Percentiles rank a stretch among this genome's conserved stretches.
Conservation (phyloP, 2,888 invertebrate genomes). For the Hydraecia micacea region DNA sequence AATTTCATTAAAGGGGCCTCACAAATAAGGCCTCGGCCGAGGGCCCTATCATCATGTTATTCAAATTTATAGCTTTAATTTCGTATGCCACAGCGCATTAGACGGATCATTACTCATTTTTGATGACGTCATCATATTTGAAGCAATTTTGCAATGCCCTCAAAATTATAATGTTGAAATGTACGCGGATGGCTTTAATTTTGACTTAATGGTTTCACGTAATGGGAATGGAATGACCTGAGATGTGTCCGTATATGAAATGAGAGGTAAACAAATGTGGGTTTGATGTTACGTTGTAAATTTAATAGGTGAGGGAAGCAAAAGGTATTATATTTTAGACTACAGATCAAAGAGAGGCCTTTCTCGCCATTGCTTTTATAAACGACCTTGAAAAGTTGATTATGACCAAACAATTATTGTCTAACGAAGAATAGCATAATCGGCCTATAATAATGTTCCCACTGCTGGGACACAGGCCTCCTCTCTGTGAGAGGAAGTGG, state of each 20-base stretch:
- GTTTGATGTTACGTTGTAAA: conserved; percentile 35
- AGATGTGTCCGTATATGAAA: conserved; percentile 43
- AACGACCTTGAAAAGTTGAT: conserved; percentile 25
- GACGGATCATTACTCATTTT: conserved; percentile 78
- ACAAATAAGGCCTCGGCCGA: conserved; percentile 62
- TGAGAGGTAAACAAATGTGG: conserved; percentile 44
- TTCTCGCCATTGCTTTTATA: conserved; percentile 1
- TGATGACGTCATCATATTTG: conserved; percentile 76
- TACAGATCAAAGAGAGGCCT: conserved; percentile 16
- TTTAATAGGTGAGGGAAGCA: conserved; percentile 29
- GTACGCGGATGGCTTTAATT: conserved; percentile 63
- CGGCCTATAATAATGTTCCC: not conserved
- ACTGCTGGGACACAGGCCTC: not conserved
- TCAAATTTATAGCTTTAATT: conserved; percentile 85
- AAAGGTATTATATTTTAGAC: conserved; percentile 3
- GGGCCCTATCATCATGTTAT: conserved; percentile 71
- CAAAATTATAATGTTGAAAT: conserved; percentile 65
- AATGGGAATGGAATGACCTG: conserved; percentile 50
- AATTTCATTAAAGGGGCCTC: conserved; percentile 61
- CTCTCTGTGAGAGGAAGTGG: not conserved
- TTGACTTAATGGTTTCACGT: conserved; percentile 59
- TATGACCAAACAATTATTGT: not conserved
- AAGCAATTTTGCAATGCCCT: conserved; percentile 66
- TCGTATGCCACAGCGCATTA: conserved; percentile 80
- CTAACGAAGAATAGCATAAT: not conserved